phyloP scores from a whole-genome alignment of 1,140 invertebrate genomes.

The Bombus breviceps region DNA sequence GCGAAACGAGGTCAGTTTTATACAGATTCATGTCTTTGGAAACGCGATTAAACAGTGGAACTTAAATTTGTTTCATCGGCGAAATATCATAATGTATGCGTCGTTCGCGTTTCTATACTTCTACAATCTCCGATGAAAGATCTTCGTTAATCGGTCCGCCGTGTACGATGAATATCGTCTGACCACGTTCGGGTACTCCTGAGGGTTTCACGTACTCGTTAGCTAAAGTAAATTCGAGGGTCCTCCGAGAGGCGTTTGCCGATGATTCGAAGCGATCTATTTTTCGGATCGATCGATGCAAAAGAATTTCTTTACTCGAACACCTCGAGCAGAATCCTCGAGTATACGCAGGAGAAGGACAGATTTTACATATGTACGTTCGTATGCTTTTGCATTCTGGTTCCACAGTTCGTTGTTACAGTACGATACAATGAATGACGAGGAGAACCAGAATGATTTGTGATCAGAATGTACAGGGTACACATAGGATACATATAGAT shows the following conservation, averaged over 20 bases:
- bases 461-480: background rate
- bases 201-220: background rate
- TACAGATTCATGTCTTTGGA: background rate
- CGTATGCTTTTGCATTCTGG: background rate
- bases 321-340: background rate
- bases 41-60: background rate
- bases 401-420: background rate
- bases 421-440: background rate
- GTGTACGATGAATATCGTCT: background rate
- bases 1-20: slow-evolving; percentile 25
- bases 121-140: background rate
- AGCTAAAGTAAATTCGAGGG: slow-evolving; percentile 9
- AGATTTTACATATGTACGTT: background rate
- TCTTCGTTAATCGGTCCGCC: background rate
- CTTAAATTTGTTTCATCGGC: background rate
- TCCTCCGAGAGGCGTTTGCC: background rate
- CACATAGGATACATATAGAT: slow-evolving; percentile 14
- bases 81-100: too few relatives aligned
- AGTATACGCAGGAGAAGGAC: background rate
- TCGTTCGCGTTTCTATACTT: too few relatives aligned
- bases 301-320: background rate
- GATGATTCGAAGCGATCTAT: too few relatives aligned
- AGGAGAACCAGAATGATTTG: background rate
- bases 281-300: background rate
- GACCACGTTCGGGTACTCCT: background rate